Evolutionary conservation across 1,140 invertebrate species (phyloP), one percentile per base, ranked within the genome.

Genomic region (Solenopsis invicta): DNA sequence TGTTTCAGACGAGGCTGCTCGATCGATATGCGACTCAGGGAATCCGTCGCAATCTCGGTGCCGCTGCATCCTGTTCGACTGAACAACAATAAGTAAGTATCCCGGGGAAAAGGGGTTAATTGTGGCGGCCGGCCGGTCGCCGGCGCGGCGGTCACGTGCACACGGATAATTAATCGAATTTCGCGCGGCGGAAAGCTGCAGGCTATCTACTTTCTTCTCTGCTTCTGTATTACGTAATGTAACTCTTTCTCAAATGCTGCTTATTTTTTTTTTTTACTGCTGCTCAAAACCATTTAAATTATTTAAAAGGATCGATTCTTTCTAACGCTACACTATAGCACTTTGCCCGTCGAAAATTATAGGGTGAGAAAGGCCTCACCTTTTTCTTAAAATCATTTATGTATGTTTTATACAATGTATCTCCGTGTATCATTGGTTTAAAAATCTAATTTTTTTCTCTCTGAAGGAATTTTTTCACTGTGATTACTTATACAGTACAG

Each of bases 1-100:
- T 67, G 85, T 94, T 95, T 85, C 92, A 95, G 94, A 92, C 87
- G 86, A 92, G 88, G 88, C 90, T 18, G 88, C 90, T 18, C 66
- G 48, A 90, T 90, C 93, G 92, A 93, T 89, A 95, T 95, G 94
- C 94, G 93, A 90, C 92, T 95, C 90, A 95, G 93, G 92, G 94
- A 95, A 81, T 91, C 92, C 80, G 87, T 94, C 29, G 29, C 29
- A 2, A 29, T 29, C 52, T 80, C 62, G 72, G 89, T 91, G 85
- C 89, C 92, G 61, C 86, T 94, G 87, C 94, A 93, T 76, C 90
- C 92, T 84, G 92, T 21, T 10, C 87, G 91, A 91, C 88, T 94
- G 85, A 95, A 95, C 91, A 95, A 95, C 86, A 95, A 29, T 29
- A 29, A 95, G 94, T 95, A 88, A 95, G 94, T 93, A 48, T 13